Base-by-base conservation (phyloP, 2,888 invertebrate genomes). In the Tenthredo scrophulariae region DNA sequence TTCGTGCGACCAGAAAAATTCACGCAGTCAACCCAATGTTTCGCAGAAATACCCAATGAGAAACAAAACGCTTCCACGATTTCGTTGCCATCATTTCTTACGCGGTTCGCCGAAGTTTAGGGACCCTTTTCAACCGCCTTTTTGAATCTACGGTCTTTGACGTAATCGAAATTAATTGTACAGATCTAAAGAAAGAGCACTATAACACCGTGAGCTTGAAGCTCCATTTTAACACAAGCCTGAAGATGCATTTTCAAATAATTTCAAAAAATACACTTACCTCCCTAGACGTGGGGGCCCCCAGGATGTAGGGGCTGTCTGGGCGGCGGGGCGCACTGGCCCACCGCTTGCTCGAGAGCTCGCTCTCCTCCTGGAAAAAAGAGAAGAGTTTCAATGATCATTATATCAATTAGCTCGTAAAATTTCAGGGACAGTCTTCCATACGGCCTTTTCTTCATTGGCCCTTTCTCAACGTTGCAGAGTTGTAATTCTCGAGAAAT, bases 321-420 rank as follows among this genome's bases (percentile, higher is more conserved):
- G 93, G 96, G 96, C 94, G 95, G 95, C 94, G 95, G 94, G 94
- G 95, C 95, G 94, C 95, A 93, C 94, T 94, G 94, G 93, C 95
- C 95, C 95, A 96, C 96, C 95, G 95, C 95, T 94, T 95, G 95
- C 95, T 96, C 96, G 94, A 93, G 93, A 95, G 94, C 94, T 95
- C 96, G 94, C 95, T 95, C 93, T 96, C 96, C 95, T 96, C 96
- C 96, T 96, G 94, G 15, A 95, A 95, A 90, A 94, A 93, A 91
- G 87, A 87, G 85, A 87, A 79, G 86, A 86, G 67, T 80, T 80
- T 80, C 62, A 80, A 80, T 29, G 83, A 67, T 46, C 83, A 67
- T 29, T 62, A 80, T 80, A 80, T 80, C 62, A 80, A 80, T 80
- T 62, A 80, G 37, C 80, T 80, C 37, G 37, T 62, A 40, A 80